These are phyloP conservation scores for Pseudorhiza aurosa DNA, from an alignment of 30 jellyfish, hydroid and myxozoan species.

Conservation along the genomic window DNA sequence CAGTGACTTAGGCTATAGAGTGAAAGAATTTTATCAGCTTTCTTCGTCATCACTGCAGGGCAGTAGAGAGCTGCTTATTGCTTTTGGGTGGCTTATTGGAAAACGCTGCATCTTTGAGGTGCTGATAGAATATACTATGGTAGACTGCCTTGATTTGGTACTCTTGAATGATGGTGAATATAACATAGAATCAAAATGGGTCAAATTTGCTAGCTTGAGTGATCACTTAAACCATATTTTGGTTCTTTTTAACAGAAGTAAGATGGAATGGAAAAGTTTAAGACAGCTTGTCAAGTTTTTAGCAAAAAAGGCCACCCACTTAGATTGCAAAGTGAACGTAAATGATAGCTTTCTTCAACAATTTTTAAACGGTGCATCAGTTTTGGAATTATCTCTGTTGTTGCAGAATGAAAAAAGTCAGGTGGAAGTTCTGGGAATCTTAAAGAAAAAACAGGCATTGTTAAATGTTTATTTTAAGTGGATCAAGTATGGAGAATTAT, in stretches of 20 bases:
- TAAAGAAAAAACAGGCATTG: conserved; percentile 31
- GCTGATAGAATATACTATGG: background rate
- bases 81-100: conserved; percentile 72
- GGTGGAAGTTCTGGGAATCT: background rate
- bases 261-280: conserved; percentile 17
- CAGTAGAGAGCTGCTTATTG: conserved; percentile 80
- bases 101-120: conserved; percentile 6
- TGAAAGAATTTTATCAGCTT: conserved; percentile 7
- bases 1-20: conserved; percentile 12
- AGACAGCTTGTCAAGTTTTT: background rate
- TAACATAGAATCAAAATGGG: background rate
- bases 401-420: background rate
- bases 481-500: conserved; percentile 61
- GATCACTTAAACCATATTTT: background rate
- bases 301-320: background rate
- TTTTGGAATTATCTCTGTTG: background rate
- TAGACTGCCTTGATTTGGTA: conserved; percentile 11
- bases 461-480: conserved; percentile 44
- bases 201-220: background rate
- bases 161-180: background rate
- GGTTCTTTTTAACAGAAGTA: background rate
- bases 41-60: background rate
- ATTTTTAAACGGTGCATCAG: background rate
- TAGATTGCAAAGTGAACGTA: background rate
- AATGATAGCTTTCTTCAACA: background rate